These are phyloP conservation scores for Aurelia coerulea DNA, from an alignment of 30 jellyfish, hydroid and myxozoan genomes.

Conservation along the genomic window DNA sequence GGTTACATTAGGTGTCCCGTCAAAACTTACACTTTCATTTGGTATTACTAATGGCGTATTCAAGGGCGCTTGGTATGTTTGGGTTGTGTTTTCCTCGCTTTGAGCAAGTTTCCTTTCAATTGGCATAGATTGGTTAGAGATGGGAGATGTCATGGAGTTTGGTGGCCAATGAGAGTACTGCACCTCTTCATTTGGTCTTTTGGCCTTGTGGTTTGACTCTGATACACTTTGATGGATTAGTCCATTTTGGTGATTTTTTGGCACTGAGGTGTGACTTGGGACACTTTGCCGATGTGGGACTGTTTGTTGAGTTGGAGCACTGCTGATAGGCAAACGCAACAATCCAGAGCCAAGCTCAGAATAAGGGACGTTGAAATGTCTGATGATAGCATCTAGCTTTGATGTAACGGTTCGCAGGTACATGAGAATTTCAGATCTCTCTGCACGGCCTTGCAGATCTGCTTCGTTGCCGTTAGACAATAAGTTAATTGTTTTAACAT, in stretches of 20 bases:
- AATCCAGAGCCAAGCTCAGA: conserved; percentile 6
- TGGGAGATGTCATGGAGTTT: no score
- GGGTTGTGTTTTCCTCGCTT: not conserved
- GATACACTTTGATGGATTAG: not conserved
- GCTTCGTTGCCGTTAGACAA: conserved; percentile 11
- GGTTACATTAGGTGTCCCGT: not conserved
- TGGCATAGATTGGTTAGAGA: not conserved
- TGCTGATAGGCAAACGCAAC: conserved; percentile 2
- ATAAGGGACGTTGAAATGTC: conserved; percentile 90
- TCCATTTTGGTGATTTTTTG: not conserved
- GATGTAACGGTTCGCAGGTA: conserved; percentile 67
- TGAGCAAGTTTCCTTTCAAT: not conserved
- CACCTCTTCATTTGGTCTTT: not conserved
- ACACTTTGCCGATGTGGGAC: not conserved
- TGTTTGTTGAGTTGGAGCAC: not conserved
- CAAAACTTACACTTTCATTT: not conserved
- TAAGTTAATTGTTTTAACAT: conserved; percentile 38
- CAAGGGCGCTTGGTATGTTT: conserved; percentile 1
- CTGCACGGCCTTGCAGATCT: conserved; percentile 6
- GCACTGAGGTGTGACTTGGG: not conserved
- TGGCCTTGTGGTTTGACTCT: no score
- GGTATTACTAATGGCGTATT: not conserved
- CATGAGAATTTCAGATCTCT: conserved; percentile 39
- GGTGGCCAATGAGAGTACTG: conserved; percentile 6
- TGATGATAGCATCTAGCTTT: conserved; percentile 82